Evolutionary conservation across 2,888 invertebrate genomes (phyloP), one percentile per base, ranked within the genome.

Genomic region (Brachypalpus laphriformis): DNA sequence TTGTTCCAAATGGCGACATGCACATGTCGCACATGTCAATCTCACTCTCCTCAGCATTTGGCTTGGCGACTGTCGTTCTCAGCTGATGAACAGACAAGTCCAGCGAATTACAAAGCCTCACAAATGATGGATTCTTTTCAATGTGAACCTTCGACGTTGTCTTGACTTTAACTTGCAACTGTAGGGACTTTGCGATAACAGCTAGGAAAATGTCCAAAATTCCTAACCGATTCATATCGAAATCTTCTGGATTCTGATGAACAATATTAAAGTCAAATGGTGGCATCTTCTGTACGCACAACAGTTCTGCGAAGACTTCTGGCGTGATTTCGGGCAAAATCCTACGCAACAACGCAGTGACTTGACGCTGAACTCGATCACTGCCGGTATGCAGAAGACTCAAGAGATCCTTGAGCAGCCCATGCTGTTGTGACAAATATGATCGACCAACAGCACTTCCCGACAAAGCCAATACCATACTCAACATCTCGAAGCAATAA

Each of bases 401-500:
- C 45, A 98, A 92, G 28, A 99, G 92, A 92, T 98, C 98, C 37
- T 95, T 94, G 1, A 98, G 93, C 61, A 99, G 92, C 28, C 96
- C 97, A 57, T 96, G 95, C 89, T 98, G 98, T 89, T 98, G 97
- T 0, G 98, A 97, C 11, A 99, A 93, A 91, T 98, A 98, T 0
- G 96, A 95, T 28, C 98, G 94, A 0, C 98, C 98, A 0, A 98
- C 97, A 0, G 95, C 94, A 88, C 98, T 98, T 2, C 98, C 98
- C 86, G 98, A 98, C 47, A 99, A 92, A 0, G 99, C 98, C 88
- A 98, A 91, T 20, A 94, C 98, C 96, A 98, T 96, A 3, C 98
- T 98, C 20, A 99, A 93, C 97, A 99, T 97, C 93, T 99, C 98
- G 90, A 98, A 99, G 92, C 98, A 98, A 91, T 98, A 99, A n/a